Percentiles rank a stretch among this genome's conserved stretches.
Evolutionary conservation across 2,113 vertebrate species (phyloP).

Genomic region (Australoheros scitulus): DNA sequence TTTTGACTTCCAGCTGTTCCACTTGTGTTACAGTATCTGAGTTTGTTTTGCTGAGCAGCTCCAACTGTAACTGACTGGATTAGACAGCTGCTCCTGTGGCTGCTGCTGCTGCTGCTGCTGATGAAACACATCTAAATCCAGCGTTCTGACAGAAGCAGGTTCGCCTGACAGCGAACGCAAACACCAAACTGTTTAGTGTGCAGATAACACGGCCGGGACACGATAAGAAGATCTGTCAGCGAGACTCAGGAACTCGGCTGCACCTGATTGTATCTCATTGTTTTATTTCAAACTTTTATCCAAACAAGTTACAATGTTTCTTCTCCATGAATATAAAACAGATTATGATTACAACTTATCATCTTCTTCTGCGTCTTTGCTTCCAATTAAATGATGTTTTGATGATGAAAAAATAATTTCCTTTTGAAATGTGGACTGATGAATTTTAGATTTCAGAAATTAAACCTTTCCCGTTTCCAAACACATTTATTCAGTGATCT

Average conservation of each 20-base stretch:
- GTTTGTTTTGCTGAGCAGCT: background rate
- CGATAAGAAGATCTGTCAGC: background rate
- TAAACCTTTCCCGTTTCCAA: slow-evolving; percentile 10
- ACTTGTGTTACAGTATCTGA: background rate
- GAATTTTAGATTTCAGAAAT: slow-evolving; percentile 12
- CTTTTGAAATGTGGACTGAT: slow-evolving; percentile 40
- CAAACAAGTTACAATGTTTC: background rate
- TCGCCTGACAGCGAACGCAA: background rate
- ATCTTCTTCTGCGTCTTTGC: slow-evolving; percentile 21
- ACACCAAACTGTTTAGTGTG: background rate
- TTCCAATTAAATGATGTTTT: slow-evolving; percentile 23
- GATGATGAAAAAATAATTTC: slow-evolving; percentile 35
- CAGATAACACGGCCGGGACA: background rate
- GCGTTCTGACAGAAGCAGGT: background rate
- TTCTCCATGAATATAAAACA: background rate
- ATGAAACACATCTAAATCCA: background rate
- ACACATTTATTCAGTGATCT: slow-evolving; percentile 2
- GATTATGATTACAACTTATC: background rate
- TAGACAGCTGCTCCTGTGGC: background rate
- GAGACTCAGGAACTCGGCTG: background rate
- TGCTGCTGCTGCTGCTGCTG: background rate
- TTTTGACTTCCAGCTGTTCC: background rate
- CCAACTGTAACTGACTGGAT: background rate
- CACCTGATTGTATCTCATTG: background rate
- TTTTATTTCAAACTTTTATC: slow-evolving; percentile 13